Evolutionary conservation across 2,113 vertebrate genomes (phyloP).

Genomic region (Rhinoptilus africanus): DNA sequence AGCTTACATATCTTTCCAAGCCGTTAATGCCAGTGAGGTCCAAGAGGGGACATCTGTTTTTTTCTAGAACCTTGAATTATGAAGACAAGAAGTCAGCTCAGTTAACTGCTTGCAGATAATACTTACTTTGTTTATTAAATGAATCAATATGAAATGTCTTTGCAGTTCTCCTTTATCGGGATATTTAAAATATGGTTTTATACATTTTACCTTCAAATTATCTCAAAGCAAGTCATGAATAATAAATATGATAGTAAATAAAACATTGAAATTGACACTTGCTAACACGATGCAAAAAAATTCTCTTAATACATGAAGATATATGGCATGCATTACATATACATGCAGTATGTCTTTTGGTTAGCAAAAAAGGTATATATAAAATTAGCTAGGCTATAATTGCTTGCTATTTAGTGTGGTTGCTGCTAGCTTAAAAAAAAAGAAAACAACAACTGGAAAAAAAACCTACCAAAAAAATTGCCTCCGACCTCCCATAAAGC

Average conservation of each 20-base stretch:
- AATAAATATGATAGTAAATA: neutral
- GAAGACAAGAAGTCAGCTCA: neutral
- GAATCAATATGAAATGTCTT: neutral
- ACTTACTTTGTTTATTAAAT: neutral
- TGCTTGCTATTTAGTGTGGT: neutral
- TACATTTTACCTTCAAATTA: neutral
- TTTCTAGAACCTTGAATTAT: slow-evolving; percentile 15
- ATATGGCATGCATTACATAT: neutral
- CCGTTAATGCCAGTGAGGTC: neutral
- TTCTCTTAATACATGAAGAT: neutral
- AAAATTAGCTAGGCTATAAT: neutral
- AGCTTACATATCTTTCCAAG: neutral
- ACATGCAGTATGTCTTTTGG: neutral
- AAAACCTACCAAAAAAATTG: neutral
- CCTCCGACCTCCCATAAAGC: neutral
- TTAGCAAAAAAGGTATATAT: neutral
- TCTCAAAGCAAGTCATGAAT: neutral
- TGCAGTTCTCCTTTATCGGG: neutral
- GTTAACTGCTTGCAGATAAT: slow-evolving; percentile 2
- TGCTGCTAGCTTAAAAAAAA: neutral
- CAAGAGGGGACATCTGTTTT: neutral
- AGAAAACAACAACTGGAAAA: neutral
- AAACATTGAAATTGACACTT: neutral
- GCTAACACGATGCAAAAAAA: neutral
- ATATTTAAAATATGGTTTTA: neutral